phyloP scores from a whole-genome alignment of 2,888 invertebrate species.

The Epinotia nisella region DNA sequence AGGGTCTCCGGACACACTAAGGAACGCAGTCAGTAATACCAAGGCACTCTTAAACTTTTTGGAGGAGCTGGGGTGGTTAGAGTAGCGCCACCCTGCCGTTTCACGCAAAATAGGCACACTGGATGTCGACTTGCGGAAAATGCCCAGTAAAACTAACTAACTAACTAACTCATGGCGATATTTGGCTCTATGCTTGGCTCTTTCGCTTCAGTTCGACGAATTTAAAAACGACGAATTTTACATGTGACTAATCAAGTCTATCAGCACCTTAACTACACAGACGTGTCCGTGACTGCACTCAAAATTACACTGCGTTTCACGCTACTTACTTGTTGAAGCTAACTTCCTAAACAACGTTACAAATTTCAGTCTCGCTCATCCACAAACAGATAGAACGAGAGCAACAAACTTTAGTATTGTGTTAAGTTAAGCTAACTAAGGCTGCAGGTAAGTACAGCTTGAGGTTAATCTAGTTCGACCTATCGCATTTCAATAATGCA shows the following conservation, averaged over 20 bases:
- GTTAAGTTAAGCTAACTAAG: constrained; percentile 7
- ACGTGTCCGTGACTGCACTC: not conserved
- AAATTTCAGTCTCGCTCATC: not conserved
- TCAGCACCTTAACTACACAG: not conserved
- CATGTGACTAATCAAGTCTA: accelerated
- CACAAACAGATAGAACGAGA: constrained; percentile 19
- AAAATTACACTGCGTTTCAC: not conserved
- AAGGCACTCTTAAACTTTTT: too few relatives aligned
- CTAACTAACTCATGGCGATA: too few relatives aligned
- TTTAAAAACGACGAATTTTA: too few relatives aligned
- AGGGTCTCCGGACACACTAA: too few relatives aligned
- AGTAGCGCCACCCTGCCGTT: too few relatives aligned
- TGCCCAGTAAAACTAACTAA: too few relatives aligned
- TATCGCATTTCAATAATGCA: not conserved
- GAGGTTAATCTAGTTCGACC: not conserved
- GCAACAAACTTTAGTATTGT: not conserved
- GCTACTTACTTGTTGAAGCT: constrained; percentile 8
- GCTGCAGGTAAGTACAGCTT: not conserved
- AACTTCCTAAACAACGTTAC: not conserved
- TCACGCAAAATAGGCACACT: too few relatives aligned
- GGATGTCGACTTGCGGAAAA: too few relatives aligned
- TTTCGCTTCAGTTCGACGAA: too few relatives aligned
- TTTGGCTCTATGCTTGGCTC: too few relatives aligned
- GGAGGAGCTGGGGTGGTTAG: too few relatives aligned
- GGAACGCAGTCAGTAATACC: too few relatives aligned